Evolutionary conservation across 2,797 vertebrate genomes (phyloP), one percentile per base, ranked within the genome.

Genomic region (Notamacropus eugenii): DNA sequence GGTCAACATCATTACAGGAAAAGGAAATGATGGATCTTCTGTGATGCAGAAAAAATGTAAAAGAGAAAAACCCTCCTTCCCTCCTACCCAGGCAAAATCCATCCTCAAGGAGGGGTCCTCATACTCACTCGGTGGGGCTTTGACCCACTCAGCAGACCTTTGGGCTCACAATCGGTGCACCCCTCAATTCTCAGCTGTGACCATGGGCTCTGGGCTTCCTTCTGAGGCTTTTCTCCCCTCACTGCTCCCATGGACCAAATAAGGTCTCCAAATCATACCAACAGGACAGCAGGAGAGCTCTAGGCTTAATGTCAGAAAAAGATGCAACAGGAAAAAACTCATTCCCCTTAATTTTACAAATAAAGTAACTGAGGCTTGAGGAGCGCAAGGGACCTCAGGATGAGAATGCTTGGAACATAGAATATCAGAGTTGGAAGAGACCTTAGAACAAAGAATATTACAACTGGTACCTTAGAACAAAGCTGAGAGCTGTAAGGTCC

Each of bases 1-100:
- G 98, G 98, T 98, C 97, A 98, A 97, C 98, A 98, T 99, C 98
- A 97, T 98, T 99, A 98, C 98, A 98, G 98, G 98, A 98, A 98
- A 98, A 97, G 97, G 97, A 98, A 97, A 98, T 98, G 99, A 99
- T 99, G 97, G 98, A 98, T 98, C 96, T 98, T 98, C 96, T 74
- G 93, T 90, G 90, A 96, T 93, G 94, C 91, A 54, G 97, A n/a
- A 92, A 97, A 94, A 93, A 95, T 4, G 46, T 93, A 95, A 92
- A 93, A 95, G 31, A 92, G 62, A 55, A 87, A 91, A 91, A 54
- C 87, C 91, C 0, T 0, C 54, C 3, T 34, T 27, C 6, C 90
- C 0, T 16, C 46, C 8, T 22, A 5, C 22, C 46, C 8, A 0
- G 2, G 74, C 8, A 5, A 67, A 27, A 4, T 14, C 28, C 5